Base-by-base conservation (phyloP, 2,888 invertebrate genomes). In the Pristionchus japonicus region DNA sequence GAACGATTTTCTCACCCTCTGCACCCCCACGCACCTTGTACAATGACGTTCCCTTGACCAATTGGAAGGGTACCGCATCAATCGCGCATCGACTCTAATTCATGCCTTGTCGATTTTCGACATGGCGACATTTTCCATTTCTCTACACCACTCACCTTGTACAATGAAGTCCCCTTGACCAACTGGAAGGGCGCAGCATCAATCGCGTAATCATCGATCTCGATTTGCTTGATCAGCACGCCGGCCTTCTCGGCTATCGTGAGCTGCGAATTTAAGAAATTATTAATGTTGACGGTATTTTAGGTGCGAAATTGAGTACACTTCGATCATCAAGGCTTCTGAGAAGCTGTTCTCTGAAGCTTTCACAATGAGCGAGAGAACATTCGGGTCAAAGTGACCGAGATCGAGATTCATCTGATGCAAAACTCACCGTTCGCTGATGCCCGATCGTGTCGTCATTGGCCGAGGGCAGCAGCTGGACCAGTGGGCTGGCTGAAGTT, bases 121-220 rank as follows among this genome's bases (percentile, higher is more conserved):
- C 61, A n/a, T 17, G 61, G 37, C 70, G 70, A 34, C 17, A 37
- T 37, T 70, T 70, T 20, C 70, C 37, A 70, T 0, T n/a, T n/a
- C n/a, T n/a, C n/a, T n/a, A n/a, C n/a, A n/a, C n/a, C n/a, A n/a
- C n/a, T 20, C 47, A 91, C 91, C 89, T 92, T 92, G 88, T 91
- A 92, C 27, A 92, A 89, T 9, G 91, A 91, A 11, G 91, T 91
- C 31, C 91, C 91, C 70, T 91, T 88, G 57, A 92, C 91, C 3
- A 92, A 89, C 88, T 92, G 92, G 89, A 92, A 92, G 15, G 92
- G 92, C 0, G 92, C 92, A 0, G 91, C 89, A 82, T 92, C 92
- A n/a, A 92, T 92, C 49, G 91, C 91, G 23, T 91, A 52, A 23
- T 86, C 86, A 47, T 86, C 70, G 47, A 86, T 70, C 37, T 70